Evolutionary conservation across 2,113 vertebrate species (phyloP).

Genomic region (Oreochromis tanganicae): DNA sequence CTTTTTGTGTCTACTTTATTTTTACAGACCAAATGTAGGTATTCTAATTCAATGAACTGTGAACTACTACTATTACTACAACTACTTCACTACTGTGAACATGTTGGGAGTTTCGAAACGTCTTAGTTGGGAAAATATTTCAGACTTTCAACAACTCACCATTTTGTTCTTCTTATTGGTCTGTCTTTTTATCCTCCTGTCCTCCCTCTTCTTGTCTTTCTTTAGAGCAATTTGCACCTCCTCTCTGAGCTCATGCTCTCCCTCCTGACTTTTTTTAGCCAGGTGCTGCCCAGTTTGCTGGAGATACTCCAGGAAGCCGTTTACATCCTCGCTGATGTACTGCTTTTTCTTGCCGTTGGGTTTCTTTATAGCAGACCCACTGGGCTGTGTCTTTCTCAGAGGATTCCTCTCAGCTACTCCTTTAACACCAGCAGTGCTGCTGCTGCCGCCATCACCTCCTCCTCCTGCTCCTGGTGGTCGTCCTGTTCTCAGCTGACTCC

Average conservation of each 20-base stretch:
- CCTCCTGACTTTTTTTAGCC: not conserved
- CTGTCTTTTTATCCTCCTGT: constrained; percentile 82
- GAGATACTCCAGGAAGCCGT: constrained; percentile 83
- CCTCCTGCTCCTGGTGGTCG: not conserved
- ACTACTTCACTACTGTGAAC: not conserved
- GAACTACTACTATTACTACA: not conserved
- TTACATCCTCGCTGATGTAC: constrained; percentile 81
- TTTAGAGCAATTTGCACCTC: constrained; percentile 70
- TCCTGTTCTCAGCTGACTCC: constrained; percentile 74
- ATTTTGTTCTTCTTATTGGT: constrained; percentile 78
- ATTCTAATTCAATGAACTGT: not conserved
- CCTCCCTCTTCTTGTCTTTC: constrained; percentile 83
- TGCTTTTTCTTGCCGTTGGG: constrained; percentile 77
- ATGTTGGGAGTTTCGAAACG: not conserved
- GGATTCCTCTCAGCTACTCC: not conserved
- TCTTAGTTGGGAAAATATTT: not conserved
- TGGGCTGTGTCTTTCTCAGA: constrained; percentile 33
- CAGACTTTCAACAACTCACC: constrained; percentile 69
- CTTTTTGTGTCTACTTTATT: not conserved
- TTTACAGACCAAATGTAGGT: not conserved
- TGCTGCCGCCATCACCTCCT: not conserved
- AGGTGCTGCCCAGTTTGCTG: constrained; percentile 49
- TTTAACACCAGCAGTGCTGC: not conserved
- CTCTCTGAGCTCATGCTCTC: constrained; percentile 32
- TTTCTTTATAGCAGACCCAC: constrained; percentile 42